Base-by-base conservation (phyloP, 2,888 invertebrate species). In the Hipparchia semele region DNA sequence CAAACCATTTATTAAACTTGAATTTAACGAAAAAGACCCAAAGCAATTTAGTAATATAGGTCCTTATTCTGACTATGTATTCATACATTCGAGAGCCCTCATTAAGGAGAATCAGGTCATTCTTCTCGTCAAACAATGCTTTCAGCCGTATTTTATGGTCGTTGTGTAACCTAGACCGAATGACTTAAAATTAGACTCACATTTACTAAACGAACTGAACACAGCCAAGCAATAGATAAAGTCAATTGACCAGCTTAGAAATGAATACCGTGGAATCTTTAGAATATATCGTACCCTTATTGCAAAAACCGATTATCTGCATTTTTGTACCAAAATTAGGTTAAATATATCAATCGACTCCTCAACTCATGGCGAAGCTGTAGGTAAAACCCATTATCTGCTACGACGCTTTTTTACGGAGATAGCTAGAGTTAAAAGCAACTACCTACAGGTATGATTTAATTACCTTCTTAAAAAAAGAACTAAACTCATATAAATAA, bases 41-140 rank as follows among this genome's bases (percentile, higher is more conserved):
- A 68, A 58, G 46, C 61, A 39, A 23, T 64, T 51, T 68, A 45
- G 39, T 65, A 33, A 33, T 60, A 67, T 70, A 59, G 73, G 45
- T 68, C 73, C 70, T 61, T 70, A 76, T 76, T 73, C 74, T 70
- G 23, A 23, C 23, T 23, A 49, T 54, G 69, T 73, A 73, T 77
- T 76, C 70, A 70, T 73, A 72, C 71, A 72, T 74, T 74, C 65
- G 70, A 70, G 72, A 73, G 74, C 72, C 75, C 72, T 72, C 75
- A 77, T 80, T 80, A 72, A 71, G 68, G 61, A 73, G 68, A 82
- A 79, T 80, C 79, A 77, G 81, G 81, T 75, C 80, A 76, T 75
- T 73, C 72, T 62, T 68, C 58, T 70, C 73, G 73, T 75, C 73
- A 76, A 80, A 78, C 76, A 79, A 79, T 78, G 77, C 71, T 77